phyloP scores from a whole-genome alignment of 2,113 vertebrate genomes.

The Thomomys bottae region DNA sequence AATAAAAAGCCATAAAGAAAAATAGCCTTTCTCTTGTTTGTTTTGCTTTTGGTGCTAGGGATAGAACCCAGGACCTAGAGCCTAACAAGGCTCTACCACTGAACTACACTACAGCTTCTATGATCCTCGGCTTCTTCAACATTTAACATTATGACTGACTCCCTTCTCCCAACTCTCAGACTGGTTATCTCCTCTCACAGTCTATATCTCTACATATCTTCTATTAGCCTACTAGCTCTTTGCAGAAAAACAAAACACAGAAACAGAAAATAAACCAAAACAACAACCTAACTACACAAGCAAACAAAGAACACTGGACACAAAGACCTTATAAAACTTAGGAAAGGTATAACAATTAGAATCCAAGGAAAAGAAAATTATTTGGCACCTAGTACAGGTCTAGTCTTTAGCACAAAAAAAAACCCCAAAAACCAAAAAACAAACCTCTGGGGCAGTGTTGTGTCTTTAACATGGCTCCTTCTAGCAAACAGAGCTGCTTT shows the following conservation, averaged over 20 bases:
- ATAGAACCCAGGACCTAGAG: not conserved
- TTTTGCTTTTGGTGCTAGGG: not conserved
- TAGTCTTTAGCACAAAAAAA: not conserved
- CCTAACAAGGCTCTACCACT: not conserved
- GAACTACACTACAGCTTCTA: not conserved
- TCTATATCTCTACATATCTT: not conserved
- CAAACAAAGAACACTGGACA: not conserved
- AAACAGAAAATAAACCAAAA: not conserved
- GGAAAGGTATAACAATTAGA: not conserved
- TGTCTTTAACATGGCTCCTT: not conserved
- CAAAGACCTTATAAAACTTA: slow-evolving; percentile 25
- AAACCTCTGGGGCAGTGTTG: too few relatives aligned
- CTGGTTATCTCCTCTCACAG: not conserved
- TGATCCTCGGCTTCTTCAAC: not conserved
- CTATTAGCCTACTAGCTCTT: not conserved
- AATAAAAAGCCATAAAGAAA: not conserved
- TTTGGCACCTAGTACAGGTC: not conserved
- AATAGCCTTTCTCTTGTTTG: not conserved
- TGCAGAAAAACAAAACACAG: not conserved
- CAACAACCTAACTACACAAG: not conserved
- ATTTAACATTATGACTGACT: not conserved
- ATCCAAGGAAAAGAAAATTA: not conserved
- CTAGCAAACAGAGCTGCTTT: not conserved
- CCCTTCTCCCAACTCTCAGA: not conserved
- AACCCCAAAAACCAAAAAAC: too few relatives aligned